A percentile compares a stretch with the other conserved stretches of the same genome.
phyloP scores from a whole-genome alignment of 2,888 invertebrate genomes.

The Thysanoteuthis rhombus region DNA sequence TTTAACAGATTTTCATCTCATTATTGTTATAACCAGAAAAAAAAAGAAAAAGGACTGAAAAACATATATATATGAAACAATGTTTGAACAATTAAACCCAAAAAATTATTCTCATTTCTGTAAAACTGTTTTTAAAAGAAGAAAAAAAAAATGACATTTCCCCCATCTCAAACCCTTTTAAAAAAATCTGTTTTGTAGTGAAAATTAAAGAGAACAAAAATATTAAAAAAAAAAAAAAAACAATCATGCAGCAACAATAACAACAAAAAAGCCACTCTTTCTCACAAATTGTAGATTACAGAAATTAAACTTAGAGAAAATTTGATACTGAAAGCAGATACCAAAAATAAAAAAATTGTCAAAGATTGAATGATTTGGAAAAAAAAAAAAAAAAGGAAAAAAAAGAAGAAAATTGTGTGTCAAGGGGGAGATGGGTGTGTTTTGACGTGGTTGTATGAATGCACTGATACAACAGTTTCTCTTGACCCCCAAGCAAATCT shows the following conservation, averaged over 20 bases:
- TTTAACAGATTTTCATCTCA: slow-evolving; percentile 29
- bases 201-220: neutral
- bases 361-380: neutral
- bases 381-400: neutral
- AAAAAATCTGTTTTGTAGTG: neutral
- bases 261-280: neutral
- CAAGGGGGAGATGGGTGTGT: neutral
- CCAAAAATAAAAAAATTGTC: neutral
- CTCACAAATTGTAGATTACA: slow-evolving; percentile 12
- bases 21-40: slow-evolving; percentile 22
- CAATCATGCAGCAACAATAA: neutral
- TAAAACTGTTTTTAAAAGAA: neutral
- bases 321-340: neutral
- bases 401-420: neutral
- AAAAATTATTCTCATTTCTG: neutral
- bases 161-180: neutral
- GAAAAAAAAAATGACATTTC: neutral
- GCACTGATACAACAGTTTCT: neutral
- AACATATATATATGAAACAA: slow-evolving; percentile 1
- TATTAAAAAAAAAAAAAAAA: neutral
- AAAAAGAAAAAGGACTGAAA: neutral
- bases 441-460: neutral
- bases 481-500: neutral
- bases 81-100: neutral
- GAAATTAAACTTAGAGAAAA: neutral